Evolutionary conservation across 2,888 invertebrate genomes (phyloP).

Genomic region (Leptopilina myrica): DNA sequence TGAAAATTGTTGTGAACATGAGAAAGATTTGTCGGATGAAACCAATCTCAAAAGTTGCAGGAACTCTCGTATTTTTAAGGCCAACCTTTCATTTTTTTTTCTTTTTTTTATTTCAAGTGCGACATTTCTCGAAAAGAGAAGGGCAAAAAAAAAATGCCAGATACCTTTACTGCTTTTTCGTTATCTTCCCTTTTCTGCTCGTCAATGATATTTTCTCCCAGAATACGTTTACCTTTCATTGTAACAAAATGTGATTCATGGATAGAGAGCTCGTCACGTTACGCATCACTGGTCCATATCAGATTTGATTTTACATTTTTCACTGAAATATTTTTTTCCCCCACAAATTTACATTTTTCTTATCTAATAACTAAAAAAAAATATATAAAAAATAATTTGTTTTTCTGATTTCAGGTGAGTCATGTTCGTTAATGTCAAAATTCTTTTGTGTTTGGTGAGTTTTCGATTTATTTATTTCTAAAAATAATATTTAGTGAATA

Average conservation of each 20-base stretch:
- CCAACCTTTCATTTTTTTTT: not conserved
- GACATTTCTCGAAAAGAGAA: not conserved
- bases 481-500: too few relatives aligned
- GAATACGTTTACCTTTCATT: constrained; percentile 29
- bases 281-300: not conserved
- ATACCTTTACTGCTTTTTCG: not conserved
- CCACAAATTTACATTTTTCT: not conserved
- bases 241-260: constrained; percentile 7
- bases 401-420: constrained; percentile 51
- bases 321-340: not conserved
- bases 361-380: not conserved
- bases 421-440: not conserved
- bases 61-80: constrained; percentile 50
- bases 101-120: not conserved
- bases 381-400: not conserved
- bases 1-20: constrained; percentile 30
- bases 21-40: constrained; percentile 51
- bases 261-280: not conserved
- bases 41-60: constrained; percentile 55
- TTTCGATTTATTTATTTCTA: not conserved
- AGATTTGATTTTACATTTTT: constrained; percentile 15
- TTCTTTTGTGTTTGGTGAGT: not conserved
- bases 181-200: constrained; percentile 41
- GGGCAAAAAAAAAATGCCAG: too few relatives aligned
- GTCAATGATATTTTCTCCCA: constrained; percentile 33